These are phyloP conservation scores for Pseudeuparius sepicola DNA, from an alignment of 2,888 invertebrate genomes.

Conservation along the genomic window DNA sequence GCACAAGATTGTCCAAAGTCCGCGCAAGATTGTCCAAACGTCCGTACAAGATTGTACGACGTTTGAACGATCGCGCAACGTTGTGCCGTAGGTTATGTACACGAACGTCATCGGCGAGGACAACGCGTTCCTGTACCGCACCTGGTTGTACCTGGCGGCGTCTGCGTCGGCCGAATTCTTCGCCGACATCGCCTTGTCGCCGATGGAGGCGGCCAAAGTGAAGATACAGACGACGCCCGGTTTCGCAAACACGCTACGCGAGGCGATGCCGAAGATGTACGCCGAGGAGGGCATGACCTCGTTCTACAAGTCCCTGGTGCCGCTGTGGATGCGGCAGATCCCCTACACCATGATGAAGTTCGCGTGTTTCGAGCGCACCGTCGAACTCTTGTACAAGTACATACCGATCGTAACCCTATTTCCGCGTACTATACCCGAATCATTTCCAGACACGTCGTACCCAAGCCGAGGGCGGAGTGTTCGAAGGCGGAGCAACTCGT, in stretches of 20 bases:
- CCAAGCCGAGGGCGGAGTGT: conserved; percentile 71
- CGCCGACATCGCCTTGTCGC: conserved; percentile 94
- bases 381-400: conserved; percentile 80
- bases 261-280: conserved; percentile 84
- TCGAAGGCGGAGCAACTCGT: conserved; percentile 87
- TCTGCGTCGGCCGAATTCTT: conserved; percentile 98
- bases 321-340: conserved; percentile 96
- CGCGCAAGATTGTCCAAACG: too few relatives aligned
- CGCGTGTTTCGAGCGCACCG: conserved; percentile 95
- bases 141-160: conserved; percentile 79
- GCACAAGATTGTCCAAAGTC: too few relatives aligned
- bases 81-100: conserved; percentile 68
- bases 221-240: conserved; percentile 91
- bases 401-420: too few relatives aligned
- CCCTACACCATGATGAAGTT: conserved; percentile 99
- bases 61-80: too few relatives aligned
- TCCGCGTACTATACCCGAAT: too few relatives aligned
- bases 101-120: conserved; percentile 81
- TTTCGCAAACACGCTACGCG: conserved; percentile 78
- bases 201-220: conserved; percentile 94
- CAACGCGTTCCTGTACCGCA: conserved; percentile 81
- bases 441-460: too few relatives aligned
- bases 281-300: conserved; percentile 64
- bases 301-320: conserved; percentile 86
- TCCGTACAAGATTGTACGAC: too few relatives aligned